These are phyloP conservation scores for Rafetus swinhoei DNA, from an alignment of 2,113 vertebrate species.

Conservation along the genomic window DNA sequence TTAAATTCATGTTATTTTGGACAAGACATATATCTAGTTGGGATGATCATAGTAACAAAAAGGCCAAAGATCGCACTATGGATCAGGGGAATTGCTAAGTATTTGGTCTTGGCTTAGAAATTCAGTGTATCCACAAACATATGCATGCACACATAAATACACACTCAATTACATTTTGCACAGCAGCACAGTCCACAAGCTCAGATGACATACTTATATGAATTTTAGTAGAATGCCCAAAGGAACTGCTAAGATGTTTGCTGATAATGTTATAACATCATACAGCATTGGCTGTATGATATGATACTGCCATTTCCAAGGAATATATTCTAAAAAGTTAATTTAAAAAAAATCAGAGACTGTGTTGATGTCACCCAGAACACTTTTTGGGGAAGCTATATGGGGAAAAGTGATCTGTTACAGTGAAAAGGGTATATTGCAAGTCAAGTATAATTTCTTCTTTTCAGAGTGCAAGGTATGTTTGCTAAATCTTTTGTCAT, in stretches of 20 bases:
- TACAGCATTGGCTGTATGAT: neutral
- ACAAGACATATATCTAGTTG: constrained; percentile 58
- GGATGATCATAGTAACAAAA: constrained; percentile 69
- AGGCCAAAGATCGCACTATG: constrained; percentile 81
- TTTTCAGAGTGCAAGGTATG: constrained; percentile 32
- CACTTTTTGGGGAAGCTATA: constrained; percentile 7
- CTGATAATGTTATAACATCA: constrained; percentile 4
- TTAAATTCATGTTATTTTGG: constrained; percentile 53
- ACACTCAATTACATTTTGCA: constrained; percentile 38
- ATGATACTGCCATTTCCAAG: constrained; percentile 64
- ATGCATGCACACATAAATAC: neutral
- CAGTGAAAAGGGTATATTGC: constrained; percentile 7
- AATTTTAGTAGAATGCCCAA: constrained; percentile 61
- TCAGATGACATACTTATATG: constrained; percentile 30
- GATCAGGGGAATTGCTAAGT: constrained; percentile 79
- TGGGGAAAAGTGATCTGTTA: constrained; percentile 17
- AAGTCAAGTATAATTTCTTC: constrained; percentile 11
- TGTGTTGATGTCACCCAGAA: neutral
- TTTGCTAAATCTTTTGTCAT: constrained; percentile 34
- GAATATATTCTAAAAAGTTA: constrained; percentile 58
- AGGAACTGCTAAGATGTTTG: constrained; percentile 42
- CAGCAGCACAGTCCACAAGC: constrained; percentile 34
- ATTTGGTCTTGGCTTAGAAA: constrained; percentile 72
- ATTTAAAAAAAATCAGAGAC: constrained; percentile 24
- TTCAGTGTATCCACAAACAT: constrained; percentile 27